Evolutionary conservation across 2,888 invertebrate genomes (phyloP), one percentile per base, ranked within the genome.

Genomic region (Xylota sylvarum): DNA sequence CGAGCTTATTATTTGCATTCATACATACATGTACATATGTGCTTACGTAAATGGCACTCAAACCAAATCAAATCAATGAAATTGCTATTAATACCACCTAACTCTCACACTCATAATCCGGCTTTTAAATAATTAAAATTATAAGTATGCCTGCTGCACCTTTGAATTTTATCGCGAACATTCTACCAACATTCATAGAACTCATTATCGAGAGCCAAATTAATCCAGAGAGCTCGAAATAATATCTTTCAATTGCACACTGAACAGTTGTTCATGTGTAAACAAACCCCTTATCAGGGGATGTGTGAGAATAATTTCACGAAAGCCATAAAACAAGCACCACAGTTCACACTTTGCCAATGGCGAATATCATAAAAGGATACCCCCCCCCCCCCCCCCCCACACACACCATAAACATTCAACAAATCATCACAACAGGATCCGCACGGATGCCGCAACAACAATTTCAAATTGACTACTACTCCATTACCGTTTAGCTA

Each of bases 381-480:
- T 48, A 14, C 30, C 43, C 1, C 14, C 12, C n/a, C n/a, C n/a
- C 17, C 10, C 30, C 27, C 30, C 43, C 1, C 14, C 12, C n/a
- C n/a, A 30, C 17, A 10, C 30, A 32, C 40, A 40, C 7, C 12
- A 23, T 27, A 43, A 43, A 14, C 40, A 62, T 23, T 17, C 23
- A 60, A 67, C 52, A 52, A 50, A 52, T 52, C 69, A 69, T 55
- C 69, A 23, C 23, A n/a, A 17, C 43, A 14, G 14, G 14, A 35
- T 23, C 48, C 27, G 32, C 32, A 19, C 12, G 40, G 30, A 30
- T 62, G 9, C 23, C 43, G 55, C 43, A 37, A 50, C 32, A 30
- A 64, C 50, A 60, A 60, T 43, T 58, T 37, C 27, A 58, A 58
- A 35, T 72, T 37, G 14, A 50, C 37, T n/a, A 43, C 27, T 12